Percentiles rank a stretch among this genome's conserved stretches.
Evolutionary conservation across 2,113 vertebrate species (phyloP).

Genomic region (Carettochelys insculpta): DNA sequence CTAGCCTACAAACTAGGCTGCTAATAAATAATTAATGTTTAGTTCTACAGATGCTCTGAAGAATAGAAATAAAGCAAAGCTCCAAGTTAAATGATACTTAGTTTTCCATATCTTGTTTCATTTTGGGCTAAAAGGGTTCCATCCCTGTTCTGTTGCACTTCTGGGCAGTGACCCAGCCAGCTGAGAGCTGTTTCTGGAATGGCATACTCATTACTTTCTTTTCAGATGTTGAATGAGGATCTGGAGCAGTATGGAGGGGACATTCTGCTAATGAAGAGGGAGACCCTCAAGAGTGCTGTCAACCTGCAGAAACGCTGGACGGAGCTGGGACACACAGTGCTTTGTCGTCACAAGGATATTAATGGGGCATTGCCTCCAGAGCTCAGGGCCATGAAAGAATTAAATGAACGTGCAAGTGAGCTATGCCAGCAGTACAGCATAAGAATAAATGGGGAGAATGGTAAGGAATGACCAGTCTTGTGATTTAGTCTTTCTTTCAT

Average conservation of each 20-base stretch:
- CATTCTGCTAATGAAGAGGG: constrained; percentile 66
- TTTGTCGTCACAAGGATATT: constrained; percentile 75
- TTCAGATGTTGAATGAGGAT: constrained; percentile 75
- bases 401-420: constrained; percentile 42
- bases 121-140: neutral
- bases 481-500: neutral
- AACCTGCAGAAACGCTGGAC: constrained; percentile 77
- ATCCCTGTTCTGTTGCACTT: neutral
- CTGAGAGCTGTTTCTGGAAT: neutral
- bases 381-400: constrained; percentile 66
- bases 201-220: neutral
- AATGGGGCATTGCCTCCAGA: constrained; percentile 58
- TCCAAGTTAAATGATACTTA: neutral
- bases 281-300: constrained; percentile 71
- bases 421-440: constrained; percentile 71
- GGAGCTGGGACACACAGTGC: constrained; percentile 73
- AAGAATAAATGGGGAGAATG: constrained; percentile 78
- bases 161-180: neutral
- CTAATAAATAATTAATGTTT: neutral
- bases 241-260: constrained; percentile 75
- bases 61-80: neutral
- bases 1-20: neutral
- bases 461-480: constrained; percentile 62
- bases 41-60: neutral
- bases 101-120: neutral